Evolutionary conservation across 2,797 vertebrate genomes (phyloP).

Genomic region (Enteromius trimaculatus): DNA sequence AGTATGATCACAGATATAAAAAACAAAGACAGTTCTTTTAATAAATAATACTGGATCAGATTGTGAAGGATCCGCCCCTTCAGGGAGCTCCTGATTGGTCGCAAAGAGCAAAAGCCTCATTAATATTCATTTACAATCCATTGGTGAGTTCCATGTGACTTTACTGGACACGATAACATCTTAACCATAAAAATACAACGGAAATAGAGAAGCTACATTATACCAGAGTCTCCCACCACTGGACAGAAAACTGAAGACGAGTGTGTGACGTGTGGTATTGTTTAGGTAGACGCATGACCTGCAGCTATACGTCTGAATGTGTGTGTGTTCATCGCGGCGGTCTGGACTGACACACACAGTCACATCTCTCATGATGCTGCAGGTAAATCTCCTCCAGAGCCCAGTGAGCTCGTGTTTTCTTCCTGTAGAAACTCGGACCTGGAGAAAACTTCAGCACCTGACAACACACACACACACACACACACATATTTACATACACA

Average conservation of each 20-base stretch:
- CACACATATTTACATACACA: constrained; percentile 30
- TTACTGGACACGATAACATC: constrained; percentile 38
- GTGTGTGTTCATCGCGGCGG: constrained; percentile 85
- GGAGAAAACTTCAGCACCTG: constrained; percentile 92
- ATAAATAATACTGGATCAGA: constrained; percentile 43
- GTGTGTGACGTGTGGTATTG: neutral
- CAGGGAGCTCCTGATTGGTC: constrained; percentile 21
- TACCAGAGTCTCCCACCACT: constrained; percentile 6
- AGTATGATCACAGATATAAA: constrained; percentile 33
- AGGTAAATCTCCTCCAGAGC: constrained; percentile 89
- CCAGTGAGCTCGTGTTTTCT: constrained; percentile 81
- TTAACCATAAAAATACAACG: constrained; percentile 15
- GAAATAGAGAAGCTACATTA: constrained; percentile 19
- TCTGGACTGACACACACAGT: constrained; percentile 89
- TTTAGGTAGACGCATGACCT: neutral
- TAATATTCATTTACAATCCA: constrained; percentile 34
- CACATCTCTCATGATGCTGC: constrained; percentile 92
- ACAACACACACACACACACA: constrained; percentile 35
- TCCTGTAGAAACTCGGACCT: constrained; percentile 76
- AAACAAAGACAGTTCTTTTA: constrained; percentile 36
- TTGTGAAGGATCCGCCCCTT: neutral
- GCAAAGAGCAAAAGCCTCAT: constrained; percentile 6
- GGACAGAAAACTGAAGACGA: neutral
- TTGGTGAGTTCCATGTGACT: neutral
- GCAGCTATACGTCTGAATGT: neutral